Evolutionary conservation across 2,113 vertebrate species (phyloP).

Genomic region (Illadopsis cleaveri): DNA sequence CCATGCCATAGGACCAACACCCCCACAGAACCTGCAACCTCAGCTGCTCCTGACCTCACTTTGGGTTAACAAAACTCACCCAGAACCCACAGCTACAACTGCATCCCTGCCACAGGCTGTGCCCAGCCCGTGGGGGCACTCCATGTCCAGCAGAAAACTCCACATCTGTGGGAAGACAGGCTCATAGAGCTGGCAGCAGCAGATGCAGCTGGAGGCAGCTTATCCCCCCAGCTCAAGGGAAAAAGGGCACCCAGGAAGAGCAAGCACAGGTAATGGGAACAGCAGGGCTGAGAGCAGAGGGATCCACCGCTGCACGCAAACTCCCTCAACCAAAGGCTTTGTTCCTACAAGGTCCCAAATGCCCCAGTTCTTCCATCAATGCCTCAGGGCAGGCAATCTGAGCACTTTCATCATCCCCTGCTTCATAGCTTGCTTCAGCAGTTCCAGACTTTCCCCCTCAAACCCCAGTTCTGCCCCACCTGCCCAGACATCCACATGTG

Average conservation of each 20-base stretch:
- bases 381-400: background rate
- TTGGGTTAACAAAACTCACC: background rate
- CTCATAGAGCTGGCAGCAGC: fast-evolving
- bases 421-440: background rate
- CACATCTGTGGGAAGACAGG: background rate
- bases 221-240: fast-evolving
- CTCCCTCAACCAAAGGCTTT: background rate
- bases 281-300: background rate
- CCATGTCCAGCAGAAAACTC: fast-evolving
- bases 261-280: background rate
- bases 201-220: background rate
- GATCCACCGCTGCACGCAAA: fast-evolving
- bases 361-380: background rate
- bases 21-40: background rate
- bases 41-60: background rate
- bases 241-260: background rate
- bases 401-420: background rate
- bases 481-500: background rate
- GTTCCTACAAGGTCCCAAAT: background rate
- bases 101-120: background rate
- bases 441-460: background rate
- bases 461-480: background rate
- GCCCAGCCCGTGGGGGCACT: background rate
- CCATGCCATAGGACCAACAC: fast-evolving
- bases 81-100: background rate